Percentiles rank a stretch among this genome's conserved stretches.
Conservation (phyloP, 2,797 vertebrate genomes). For the Kryptopterus vitreolus region DNA sequence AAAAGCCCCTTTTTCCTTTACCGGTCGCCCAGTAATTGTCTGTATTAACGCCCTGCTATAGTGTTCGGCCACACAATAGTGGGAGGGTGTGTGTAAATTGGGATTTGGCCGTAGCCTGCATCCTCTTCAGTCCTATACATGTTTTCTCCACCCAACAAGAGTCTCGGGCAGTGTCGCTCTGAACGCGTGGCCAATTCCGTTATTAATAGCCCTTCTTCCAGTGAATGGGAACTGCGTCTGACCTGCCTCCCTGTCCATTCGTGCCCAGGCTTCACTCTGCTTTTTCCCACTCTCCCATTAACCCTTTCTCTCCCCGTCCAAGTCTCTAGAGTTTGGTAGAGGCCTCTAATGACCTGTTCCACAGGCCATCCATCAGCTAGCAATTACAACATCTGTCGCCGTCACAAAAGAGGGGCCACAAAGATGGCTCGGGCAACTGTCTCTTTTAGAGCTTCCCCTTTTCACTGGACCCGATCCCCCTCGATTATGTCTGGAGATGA, state of each 20-base stretch:
- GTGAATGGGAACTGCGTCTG: conserved; percentile 65
- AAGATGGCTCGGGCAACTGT: conserved; percentile 67
- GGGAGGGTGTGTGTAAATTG: conserved; percentile 55
- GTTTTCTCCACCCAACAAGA: conserved; percentile 43
- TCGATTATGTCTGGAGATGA: conserved; percentile 68
- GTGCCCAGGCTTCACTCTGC: conserved; percentile 59
- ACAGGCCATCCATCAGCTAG: conserved; percentile 82
- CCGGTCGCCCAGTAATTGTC: conserved; percentile 24
- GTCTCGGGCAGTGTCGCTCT: conserved; percentile 63
- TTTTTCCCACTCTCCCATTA: conserved; percentile 65
- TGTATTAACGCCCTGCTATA: conserved; percentile 27
- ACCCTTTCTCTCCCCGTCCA: conserved; percentile 63
- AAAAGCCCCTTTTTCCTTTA: neutral
- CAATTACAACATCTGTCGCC: conserved; percentile 85
- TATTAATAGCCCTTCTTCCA: conserved; percentile 64
- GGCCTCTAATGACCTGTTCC: conserved; percentile 73
- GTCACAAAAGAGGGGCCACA: conserved; percentile 70
- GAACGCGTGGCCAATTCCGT: conserved; percentile 65
- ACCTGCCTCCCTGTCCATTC: conserved; percentile 66
- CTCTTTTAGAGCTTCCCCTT: conserved; percentile 45
- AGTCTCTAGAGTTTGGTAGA: conserved; percentile 52
- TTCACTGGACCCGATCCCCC: conserved; percentile 58
- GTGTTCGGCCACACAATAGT: conserved; percentile 41
- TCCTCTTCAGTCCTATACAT: conserved; percentile 40
- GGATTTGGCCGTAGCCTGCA: conserved; percentile 44